phyloP scores from a whole-genome alignment of 2,888 invertebrate genomes.

The Conus canariensis region DNA sequence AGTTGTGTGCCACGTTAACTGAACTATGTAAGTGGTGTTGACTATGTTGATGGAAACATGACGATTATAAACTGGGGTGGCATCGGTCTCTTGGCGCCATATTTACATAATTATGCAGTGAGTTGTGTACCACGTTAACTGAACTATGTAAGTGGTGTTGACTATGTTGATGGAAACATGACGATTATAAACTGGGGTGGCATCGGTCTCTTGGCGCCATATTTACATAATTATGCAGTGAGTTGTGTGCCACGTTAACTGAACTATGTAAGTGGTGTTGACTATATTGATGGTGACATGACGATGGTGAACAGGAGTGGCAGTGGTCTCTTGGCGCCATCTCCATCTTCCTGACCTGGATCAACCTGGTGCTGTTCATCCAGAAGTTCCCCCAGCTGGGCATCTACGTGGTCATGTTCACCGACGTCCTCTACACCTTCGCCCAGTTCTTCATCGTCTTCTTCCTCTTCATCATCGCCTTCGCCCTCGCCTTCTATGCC shows the following conservation, averaged over 20 bases:
- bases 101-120: background rate
- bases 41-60: too few relatives aligned
- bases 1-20: too few relatives aligned
- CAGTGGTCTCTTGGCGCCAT: slow-evolving; percentile 81
- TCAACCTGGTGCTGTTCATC: slow-evolving; percentile 77
- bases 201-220: background rate
- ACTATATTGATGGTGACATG: too few relatives aligned
- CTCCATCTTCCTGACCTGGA: slow-evolving; percentile 80
- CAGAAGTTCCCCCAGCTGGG: slow-evolving; percentile 77
- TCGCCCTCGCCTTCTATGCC: slow-evolving; percentile 74
- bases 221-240: background rate
- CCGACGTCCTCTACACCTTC: slow-evolving; percentile 76
- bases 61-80: background rate
- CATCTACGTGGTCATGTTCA: slow-evolving; percentile 79
- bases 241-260: too few relatives aligned
- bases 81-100: background rate
- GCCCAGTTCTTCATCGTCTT: slow-evolving; percentile 77
- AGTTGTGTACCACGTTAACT: too few relatives aligned
- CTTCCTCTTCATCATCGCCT: slow-evolving; percentile 77
- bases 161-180: too few relatives aligned
- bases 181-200: background rate
- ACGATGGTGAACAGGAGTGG: slow-evolving; percentile 74
- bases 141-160: too few relatives aligned
- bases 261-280: too few relatives aligned
- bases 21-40: too few relatives aligned